Evolutionary conservation across 2,113 vertebrate genomes (phyloP).

Genomic region (Australoheros scitulus): DNA sequence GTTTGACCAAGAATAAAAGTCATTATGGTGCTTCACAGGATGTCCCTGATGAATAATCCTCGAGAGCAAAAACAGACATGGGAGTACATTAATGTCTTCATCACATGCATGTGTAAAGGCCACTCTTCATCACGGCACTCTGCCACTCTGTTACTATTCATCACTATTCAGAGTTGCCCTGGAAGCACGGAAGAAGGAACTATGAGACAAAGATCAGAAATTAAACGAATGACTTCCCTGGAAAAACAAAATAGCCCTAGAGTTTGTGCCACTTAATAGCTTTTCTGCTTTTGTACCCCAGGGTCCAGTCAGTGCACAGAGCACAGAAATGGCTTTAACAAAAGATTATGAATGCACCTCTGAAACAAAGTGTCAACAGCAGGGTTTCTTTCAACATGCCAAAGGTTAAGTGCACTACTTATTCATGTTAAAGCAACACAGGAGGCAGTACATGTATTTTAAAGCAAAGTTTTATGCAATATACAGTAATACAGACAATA

Average conservation of each 20-base stretch:
- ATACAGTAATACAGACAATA: not conserved
- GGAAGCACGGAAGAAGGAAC: slow-evolving; percentile 19
- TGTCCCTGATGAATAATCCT: slow-evolving; percentile 55
- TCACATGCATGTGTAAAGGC: slow-evolving; percentile 39
- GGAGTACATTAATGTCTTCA: slow-evolving; percentile 62
- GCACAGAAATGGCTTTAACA: slow-evolving; percentile 41
- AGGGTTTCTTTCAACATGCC: slow-evolving; percentile 32
- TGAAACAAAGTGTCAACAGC: slow-evolving; percentile 44
- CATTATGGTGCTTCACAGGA: slow-evolving; percentile 50
- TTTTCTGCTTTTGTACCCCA: slow-evolving; percentile 38
- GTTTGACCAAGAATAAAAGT: slow-evolving; percentile 66
- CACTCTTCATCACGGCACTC: slow-evolving; percentile 30
- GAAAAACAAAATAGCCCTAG: slow-evolving; percentile 55
- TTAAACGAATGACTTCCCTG: slow-evolving; percentile 63
- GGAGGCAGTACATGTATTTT: not conserved
- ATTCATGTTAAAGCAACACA: slow-evolving; percentile 37
- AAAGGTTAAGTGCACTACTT: slow-evolving; percentile 58
- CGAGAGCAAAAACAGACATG: slow-evolving; percentile 43
- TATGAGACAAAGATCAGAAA: slow-evolving; percentile 40
- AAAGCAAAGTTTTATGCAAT: not conserved
- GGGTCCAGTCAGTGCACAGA: slow-evolving; percentile 32
- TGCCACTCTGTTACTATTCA: slow-evolving; percentile 52
- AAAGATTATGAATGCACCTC: slow-evolving; percentile 49
- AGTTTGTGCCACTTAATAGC: slow-evolving; percentile 58
- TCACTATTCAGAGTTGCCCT: slow-evolving; percentile 57